A percentile compares a stretch with the other conserved stretches of the same genome.
Conservation (phyloP, 1,140 invertebrate genomes). For the Platyscapa corneri region DNA sequence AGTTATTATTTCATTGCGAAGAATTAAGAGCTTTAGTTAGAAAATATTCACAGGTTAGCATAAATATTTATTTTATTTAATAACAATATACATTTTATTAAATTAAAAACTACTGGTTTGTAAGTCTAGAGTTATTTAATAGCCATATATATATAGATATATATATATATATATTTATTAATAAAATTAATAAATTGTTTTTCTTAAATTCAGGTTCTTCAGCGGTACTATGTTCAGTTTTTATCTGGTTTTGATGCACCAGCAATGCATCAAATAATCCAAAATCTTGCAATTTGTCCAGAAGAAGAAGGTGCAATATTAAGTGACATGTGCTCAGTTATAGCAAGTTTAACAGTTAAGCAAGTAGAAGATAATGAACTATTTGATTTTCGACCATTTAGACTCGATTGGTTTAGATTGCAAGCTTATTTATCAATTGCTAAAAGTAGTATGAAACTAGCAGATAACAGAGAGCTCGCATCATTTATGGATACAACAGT, state of each 20-base stretch:
- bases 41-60: constrained; percentile 90
- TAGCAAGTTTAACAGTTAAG: constrained; percentile 91
- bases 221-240: constrained; percentile 98
- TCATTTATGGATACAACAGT: constrained; percentile 95
- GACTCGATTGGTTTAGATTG: constrained; percentile 97
- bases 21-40: constrained; percentile 93
- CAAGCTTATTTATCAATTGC: constrained; percentile 94
- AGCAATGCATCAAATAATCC: constrained; percentile 92
- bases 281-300: constrained; percentile 87
- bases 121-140: not conserved
- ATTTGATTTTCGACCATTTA: constrained; percentile 95
- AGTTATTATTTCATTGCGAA: constrained; percentile 98
- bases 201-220: constrained; percentile 81
- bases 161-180: not conserved
- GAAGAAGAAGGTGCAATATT: constrained; percentile 97
- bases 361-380: constrained; percentile 98
- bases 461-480: constrained; percentile 91
- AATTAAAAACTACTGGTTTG: not conserved
- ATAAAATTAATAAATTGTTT: not conserved
- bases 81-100: not conserved
- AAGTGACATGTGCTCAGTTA: constrained; percentile 93
- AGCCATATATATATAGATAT: no score
- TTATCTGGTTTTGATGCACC: constrained; percentile 96
- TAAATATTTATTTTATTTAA: constrained; percentile 15
- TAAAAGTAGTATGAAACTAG: constrained; percentile 87